Evolutionary conservation across 2,113 vertebrate genomes (phyloP).

Genomic region (Nibea coibor): DNA sequence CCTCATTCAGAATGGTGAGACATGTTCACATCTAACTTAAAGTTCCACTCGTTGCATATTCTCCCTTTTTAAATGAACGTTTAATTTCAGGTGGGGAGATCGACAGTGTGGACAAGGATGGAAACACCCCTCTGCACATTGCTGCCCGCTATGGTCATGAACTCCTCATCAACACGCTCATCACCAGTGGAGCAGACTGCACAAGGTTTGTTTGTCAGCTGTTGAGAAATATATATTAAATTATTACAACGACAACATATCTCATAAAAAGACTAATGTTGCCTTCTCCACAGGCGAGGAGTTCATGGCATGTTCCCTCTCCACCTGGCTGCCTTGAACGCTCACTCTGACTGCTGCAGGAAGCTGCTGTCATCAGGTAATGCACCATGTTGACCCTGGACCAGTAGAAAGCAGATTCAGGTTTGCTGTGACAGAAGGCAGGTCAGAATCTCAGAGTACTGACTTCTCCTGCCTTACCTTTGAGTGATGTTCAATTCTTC

Average conservation of each 20-base stretch:
- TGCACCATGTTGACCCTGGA: not conserved
- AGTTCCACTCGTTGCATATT: not conserved
- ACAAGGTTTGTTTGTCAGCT: slow-evolving; percentile 86
- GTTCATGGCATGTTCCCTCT: slow-evolving; percentile 97
- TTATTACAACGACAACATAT: not conserved
- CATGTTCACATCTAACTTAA: not conserved
- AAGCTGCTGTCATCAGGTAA: slow-evolving; percentile 95
- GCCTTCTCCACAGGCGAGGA: slow-evolving; percentile 87
- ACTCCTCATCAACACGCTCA: slow-evolving; percentile 96
- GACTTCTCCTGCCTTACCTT: too few species aligned
- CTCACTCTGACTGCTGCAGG: slow-evolving; percentile 95
- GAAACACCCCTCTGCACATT: slow-evolving; percentile 96
- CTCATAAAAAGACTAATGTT: not conserved
- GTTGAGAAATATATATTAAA: not conserved
- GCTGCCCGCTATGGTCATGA: slow-evolving; percentile 96
- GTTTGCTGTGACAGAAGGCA: not conserved
- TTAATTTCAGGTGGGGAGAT: slow-evolving; percentile 90
- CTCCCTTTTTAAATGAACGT: accelerated
- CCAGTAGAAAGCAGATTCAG: not conserved
- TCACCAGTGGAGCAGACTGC: slow-evolving; percentile 94
- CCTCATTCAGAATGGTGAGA: slow-evolving; percentile 96
- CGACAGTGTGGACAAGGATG: slow-evolving; percentile 95
- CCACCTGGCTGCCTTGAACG: slow-evolving; percentile 94
- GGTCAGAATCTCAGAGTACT: too few species aligned
- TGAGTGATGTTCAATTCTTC: too few species aligned